Conservation (phyloP, 1,140 invertebrate species). For the Hyphantria cunea region DNA sequence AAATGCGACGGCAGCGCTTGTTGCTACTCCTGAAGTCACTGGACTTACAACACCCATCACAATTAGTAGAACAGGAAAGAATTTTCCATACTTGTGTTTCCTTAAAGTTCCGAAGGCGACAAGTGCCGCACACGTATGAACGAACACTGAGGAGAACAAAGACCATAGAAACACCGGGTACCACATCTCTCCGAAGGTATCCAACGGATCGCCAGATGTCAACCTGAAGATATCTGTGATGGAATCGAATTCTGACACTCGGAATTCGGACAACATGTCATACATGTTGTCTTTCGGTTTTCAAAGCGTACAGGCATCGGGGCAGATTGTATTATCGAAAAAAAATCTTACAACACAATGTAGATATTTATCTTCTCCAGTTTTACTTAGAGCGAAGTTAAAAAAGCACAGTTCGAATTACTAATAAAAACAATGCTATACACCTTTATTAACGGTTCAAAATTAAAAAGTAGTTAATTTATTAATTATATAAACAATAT, state of each 20-base stretch:
- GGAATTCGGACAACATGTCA: slow-evolving; percentile 83
- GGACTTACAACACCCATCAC: slow-evolving; percentile 94
- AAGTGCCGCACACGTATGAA: slow-evolving; percentile 94
- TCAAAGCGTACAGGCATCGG: slow-evolving; percentile 69
- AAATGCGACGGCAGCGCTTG: slow-evolving; percentile 96
- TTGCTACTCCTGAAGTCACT: slow-evolving; percentile 92
- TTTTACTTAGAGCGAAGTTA: not conserved
- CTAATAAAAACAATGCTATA: no score
- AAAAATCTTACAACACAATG: slow-evolving; percentile 11
- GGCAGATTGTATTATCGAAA: slow-evolving; percentile 33
- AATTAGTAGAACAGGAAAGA: slow-evolving; percentile 93
- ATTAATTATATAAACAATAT: no score
- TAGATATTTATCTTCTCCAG: not conserved
- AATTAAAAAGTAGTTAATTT: no score
- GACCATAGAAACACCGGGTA: slow-evolving; percentile 97
- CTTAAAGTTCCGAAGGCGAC: slow-evolving; percentile 94
- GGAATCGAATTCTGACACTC: slow-evolving; percentile 84
- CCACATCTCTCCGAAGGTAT: slow-evolving; percentile 95
- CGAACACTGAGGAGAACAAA: slow-evolving; percentile 95
- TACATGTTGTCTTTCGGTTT: slow-evolving; percentile 74
- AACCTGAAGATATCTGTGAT: slow-evolving; percentile 84
- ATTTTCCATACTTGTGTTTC: slow-evolving; percentile 96
- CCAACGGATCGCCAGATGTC: slow-evolving; percentile 82
- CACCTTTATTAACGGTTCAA: no score
- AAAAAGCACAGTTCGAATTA: not conserved